These are phyloP conservation scores for Cebidichthys violaceus DNA, from an alignment of 2,113 vertebrate genomes.

Conservation along the genomic window DNA sequence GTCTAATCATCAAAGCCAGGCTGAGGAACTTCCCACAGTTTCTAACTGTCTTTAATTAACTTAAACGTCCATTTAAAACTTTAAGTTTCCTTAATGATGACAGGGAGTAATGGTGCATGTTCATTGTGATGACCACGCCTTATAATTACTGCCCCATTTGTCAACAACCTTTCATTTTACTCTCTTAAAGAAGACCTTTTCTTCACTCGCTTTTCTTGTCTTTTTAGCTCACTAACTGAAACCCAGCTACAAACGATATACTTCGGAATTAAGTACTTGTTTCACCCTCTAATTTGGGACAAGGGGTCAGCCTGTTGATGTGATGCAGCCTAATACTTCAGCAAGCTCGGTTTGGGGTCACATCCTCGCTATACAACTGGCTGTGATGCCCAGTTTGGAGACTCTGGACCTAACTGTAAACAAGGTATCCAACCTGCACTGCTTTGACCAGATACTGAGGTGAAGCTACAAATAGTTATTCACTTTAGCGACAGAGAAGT, in stretches of 20 bases:
- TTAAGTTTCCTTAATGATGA: neutral
- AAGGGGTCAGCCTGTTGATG: neutral
- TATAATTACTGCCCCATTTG: constrained; percentile 2
- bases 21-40: constrained; percentile 10
- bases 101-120: constrained; percentile 25
- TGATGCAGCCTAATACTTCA: constrained; percentile 3
- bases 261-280: neutral
- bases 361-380: neutral
- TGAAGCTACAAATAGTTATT: constrained; percentile 45
- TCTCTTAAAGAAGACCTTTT: neutral
- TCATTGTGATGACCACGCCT: constrained; percentile 28
- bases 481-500: neutral
- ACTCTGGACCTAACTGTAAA: neutral
- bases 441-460: neutral
- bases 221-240: neutral
- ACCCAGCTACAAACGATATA: neutral
- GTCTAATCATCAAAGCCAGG: constrained; percentile 21
- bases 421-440: constrained; percentile 4
- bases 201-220: neutral
- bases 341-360: neutral
- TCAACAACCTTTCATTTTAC: constrained; percentile 9
- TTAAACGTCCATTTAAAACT: constrained; percentile 33
- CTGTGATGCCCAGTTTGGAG: neutral
- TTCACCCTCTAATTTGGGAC: neutral
- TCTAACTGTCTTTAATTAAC: constrained; percentile 9